phyloP scores from a whole-genome alignment of 2,888 invertebrate species.

The Patella caerulea region DNA sequence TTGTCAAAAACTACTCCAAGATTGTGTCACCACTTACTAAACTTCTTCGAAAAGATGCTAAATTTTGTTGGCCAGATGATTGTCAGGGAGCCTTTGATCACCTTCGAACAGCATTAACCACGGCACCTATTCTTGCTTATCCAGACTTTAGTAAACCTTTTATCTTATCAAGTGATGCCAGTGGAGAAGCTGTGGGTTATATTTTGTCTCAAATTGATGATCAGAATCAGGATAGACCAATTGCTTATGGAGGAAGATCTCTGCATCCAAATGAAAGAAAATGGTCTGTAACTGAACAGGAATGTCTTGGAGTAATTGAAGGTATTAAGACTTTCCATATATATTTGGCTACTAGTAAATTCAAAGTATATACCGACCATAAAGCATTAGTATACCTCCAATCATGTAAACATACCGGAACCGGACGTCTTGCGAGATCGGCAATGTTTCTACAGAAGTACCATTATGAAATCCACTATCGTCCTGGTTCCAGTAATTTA shows the following conservation, averaged over 20 bases:
- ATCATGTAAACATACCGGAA: constrained; percentile 28
- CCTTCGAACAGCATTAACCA: constrained; percentile 25
- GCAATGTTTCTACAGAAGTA: constrained; percentile 19
- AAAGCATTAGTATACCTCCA: constrained; percentile 36
- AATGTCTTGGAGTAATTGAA: constrained; percentile 39
- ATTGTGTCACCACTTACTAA: constrained; percentile 38
- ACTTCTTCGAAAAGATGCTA: constrained; percentile 31
- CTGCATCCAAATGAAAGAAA: constrained; percentile 32
- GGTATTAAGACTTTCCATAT: constrained; percentile 38
- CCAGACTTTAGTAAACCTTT: constrained; percentile 38
- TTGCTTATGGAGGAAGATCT: constrained; percentile 39
- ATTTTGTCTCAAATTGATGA: constrained; percentile 35
- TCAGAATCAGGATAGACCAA: constrained; percentile 29
- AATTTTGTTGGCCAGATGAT: constrained; percentile 37
- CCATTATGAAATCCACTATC: constrained; percentile 16
- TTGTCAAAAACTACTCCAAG: constrained; percentile 36
- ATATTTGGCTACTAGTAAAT: constrained; percentile 37
- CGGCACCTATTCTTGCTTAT: constrained; percentile 36
- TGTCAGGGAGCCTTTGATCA: constrained; percentile 33
- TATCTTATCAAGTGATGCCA: constrained; percentile 35
- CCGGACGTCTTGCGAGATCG: constrained; percentile 34
- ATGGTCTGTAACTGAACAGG: constrained; percentile 37
- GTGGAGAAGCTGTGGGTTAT: constrained; percentile 31
- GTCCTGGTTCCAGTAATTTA: constrained; percentile 25
- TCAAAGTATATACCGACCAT: constrained; percentile 43